Base-by-base conservation (phyloP, 2,888 invertebrate species). In the Idaea straminata region DNA sequence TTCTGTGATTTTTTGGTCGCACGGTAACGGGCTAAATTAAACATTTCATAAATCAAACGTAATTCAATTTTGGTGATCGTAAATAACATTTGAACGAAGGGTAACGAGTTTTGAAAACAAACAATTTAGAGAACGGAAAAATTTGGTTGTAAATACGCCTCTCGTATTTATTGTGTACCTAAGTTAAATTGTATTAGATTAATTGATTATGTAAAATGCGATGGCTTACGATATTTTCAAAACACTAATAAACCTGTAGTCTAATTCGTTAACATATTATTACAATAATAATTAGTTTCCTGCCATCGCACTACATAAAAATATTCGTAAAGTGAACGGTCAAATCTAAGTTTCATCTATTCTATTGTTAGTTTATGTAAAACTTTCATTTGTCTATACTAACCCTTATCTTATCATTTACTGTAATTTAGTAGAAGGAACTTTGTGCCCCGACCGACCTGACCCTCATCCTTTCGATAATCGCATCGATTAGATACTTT, bases 91-190 rank as follows among this genome's bases (percentile, higher is more conserved):
- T 83, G 83, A 77, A 80, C 82, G 77, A 76, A 80, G 86, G 85
- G 87, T 87, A 87, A 87, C 85, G 85, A 88, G 88, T 87, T 89
- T 86, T 81, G 78, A 87, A 88, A 90, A 88, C 86, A 90, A 90
- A 89, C 85, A 89, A 82, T 87, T 86, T 83, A 83, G 81, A 80
- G 80, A 82, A 85, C 85, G 85, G 85, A 86, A 85, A 83, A 85
- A 86, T 83, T 84, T 83, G 82, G 82, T 81, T 81, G 81, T 83
- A n/a, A n/a, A 83, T 78, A 82, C 83, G 84, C 84, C 83, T 80
- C 82, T 80, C 80, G 81, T 84, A 83, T 89, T 89, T 87, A 83
- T 86, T 84, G 80, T 77, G 82, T 80, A 85, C 86, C 25, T 85
- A 83, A 83, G 83, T 86, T 81, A 6, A 47, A 47, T 47, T 47